phyloP scores from a whole-genome alignment of 2,888 invertebrate genomes.

The Anagyrus pseudococci region DNA sequence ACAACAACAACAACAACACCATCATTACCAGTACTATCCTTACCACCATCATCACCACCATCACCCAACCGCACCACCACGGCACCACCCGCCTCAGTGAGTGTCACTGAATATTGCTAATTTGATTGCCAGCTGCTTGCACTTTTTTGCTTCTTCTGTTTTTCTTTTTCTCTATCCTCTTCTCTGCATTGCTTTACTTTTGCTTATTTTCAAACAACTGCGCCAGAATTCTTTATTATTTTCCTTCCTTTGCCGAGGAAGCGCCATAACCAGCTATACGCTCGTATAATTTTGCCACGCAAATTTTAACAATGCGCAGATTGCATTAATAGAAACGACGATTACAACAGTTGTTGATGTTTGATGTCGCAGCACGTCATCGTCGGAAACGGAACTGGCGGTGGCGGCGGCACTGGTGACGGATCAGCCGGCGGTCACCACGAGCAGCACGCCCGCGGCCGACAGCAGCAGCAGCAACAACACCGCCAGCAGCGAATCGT shows the following conservation, averaged over 20 bases:
- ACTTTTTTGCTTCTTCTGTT: neutral
- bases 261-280: no score
- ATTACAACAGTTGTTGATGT: conserved; percentile 47
- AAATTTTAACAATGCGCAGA: neutral
- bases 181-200: neutral
- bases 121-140: conserved; percentile 46
- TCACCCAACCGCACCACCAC: conserved; percentile 65
- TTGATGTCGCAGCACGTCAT: conserved; percentile 59
- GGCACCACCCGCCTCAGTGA: conserved; percentile 66
- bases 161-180: conserved; percentile 1
- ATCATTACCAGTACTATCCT: conserved; percentile 72
- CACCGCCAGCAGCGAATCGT: conserved; percentile 58
- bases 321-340: no score
- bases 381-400: conserved; percentile 54
- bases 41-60: conserved; percentile 69
- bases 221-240: neutral
- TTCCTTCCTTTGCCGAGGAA: neutral
- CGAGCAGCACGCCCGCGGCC: conserved; percentile 47
- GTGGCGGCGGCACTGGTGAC: conserved; percentile 45
- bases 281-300: neutral
- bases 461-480: conserved; percentile 47
- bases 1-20: conserved; percentile 70
- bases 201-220: neutral
- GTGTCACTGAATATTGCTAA: conserved; percentile 60
- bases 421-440: conserved; percentile 47